Conservation (phyloP, 2,113 vertebrate genomes). For the Phaethornis superciliosus region DNA sequence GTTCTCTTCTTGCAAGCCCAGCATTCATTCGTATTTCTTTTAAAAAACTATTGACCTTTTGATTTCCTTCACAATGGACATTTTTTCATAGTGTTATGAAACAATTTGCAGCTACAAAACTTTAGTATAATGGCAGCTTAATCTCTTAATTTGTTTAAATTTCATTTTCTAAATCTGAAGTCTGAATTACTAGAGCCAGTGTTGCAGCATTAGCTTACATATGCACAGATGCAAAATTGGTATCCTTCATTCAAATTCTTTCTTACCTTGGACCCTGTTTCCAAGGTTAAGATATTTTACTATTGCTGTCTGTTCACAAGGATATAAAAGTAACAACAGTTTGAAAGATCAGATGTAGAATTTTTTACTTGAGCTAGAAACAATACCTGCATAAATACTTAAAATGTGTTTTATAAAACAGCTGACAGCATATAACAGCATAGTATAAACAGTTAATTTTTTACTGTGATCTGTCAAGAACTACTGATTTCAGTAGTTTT, state of each 20-base stretch:
- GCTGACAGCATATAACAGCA: background rate
- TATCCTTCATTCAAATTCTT: background rate
- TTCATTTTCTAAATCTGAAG: background rate
- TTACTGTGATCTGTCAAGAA: background rate
- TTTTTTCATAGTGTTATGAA: background rate
- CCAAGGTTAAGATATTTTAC: background rate
- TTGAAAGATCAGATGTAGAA: background rate
- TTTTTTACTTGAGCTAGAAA: background rate
- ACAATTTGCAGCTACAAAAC: background rate
- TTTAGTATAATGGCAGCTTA: background rate
- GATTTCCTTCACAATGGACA: background rate
- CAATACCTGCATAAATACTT: background rate
- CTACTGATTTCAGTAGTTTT: background rate
- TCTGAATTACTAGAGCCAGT: background rate
- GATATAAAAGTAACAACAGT: background rate
- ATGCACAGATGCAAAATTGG: background rate
- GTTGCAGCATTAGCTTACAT: background rate
- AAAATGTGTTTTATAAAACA: background rate
- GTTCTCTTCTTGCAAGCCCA: background rate
- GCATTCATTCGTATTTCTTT: background rate
- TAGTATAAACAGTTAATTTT: background rate
- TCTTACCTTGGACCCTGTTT: background rate
- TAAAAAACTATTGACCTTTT: background rate
- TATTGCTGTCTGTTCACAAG: background rate
- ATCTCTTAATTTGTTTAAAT: background rate